Evolutionary conservation across 2,113 vertebrate species (phyloP).

Genomic region (Hepsetus odoe): DNA sequence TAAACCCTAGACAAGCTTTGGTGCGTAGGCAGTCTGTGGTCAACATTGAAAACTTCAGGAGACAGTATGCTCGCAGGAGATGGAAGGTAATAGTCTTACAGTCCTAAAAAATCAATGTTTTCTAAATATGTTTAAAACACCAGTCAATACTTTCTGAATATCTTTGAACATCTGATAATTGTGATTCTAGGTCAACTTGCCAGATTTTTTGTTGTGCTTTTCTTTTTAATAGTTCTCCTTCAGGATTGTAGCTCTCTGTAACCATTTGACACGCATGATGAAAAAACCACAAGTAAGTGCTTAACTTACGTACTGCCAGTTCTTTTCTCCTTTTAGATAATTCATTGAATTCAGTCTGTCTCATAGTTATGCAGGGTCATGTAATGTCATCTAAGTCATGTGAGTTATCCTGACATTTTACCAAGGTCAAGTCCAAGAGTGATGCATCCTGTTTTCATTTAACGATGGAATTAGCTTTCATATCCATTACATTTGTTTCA

Average conservation of each 20-base stretch:
- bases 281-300: constrained; percentile 81
- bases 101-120: neutral
- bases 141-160: neutral
- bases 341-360: neutral
- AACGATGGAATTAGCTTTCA: constrained; percentile 17
- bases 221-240: constrained; percentile 82
- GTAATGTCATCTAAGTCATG: constrained; percentile 20
- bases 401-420: constrained; percentile 11
- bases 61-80: constrained; percentile 85
- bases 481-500: neutral
- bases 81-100: constrained; percentile 84
- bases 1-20: constrained; percentile 84
- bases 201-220: constrained; percentile 41
- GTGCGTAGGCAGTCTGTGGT: constrained; percentile 87
- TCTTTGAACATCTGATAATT: neutral
- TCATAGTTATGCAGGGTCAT: neutral
- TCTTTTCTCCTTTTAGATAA: neutral
- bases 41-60: constrained; percentile 94
- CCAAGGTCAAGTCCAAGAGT: constrained; percentile 13
- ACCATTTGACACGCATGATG: constrained; percentile 90
- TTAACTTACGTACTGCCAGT: neutral
- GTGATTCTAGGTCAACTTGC: no score
- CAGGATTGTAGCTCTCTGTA: constrained; percentile 89
- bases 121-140: neutral
- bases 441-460: constrained; percentile 18